phyloP scores from a whole-genome alignment of 2,888 invertebrate genomes.

The Dromius quadrimaculatus region DNA sequence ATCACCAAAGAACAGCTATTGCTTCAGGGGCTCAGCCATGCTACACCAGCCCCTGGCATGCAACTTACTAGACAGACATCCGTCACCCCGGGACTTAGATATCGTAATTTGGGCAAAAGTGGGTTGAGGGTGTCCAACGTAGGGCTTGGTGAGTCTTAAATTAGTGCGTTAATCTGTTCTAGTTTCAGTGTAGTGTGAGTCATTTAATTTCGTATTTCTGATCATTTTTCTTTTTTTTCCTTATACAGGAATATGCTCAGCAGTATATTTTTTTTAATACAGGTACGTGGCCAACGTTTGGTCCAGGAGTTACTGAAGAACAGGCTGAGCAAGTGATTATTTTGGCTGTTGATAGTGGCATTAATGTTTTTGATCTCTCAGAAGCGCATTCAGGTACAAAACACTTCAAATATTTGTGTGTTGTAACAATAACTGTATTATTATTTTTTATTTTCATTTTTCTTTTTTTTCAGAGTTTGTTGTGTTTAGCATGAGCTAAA shows the following conservation, averaged over 20 bases:
- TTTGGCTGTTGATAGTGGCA: conserved; percentile 94
- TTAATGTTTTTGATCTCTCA: conserved; percentile 95
- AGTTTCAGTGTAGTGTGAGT: neutral
- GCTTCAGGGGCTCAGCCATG: conserved; percentile 64
- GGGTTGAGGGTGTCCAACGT: conserved; percentile 95
- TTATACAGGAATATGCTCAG: neutral
- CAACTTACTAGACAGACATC: conserved; percentile 76
- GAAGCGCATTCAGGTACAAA: conserved; percentile 85
- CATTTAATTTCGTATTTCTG: neutral
- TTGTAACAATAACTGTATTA: neutral
- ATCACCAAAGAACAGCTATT: conserved; percentile 72
- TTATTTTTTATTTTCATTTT: conserved; percentile 2
- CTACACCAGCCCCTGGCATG: conserved; percentile 62
- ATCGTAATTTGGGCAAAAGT: conserved; percentile 95
- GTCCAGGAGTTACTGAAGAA: conserved; percentile 81
- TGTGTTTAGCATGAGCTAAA: conserved; percentile 14
- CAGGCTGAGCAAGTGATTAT: conserved; percentile 92
- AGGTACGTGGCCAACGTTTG: conserved; percentile 93
- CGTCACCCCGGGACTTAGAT: conserved; percentile 85
- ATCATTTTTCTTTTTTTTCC: neutral
- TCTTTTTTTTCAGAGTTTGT: conserved; percentile 14
- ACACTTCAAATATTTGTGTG: neutral
- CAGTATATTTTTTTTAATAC: conserved; percentile 37
- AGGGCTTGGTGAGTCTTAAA: conserved; percentile 76
- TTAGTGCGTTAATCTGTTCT: too few species aligned